Percentiles rank a stretch among this genome's conserved stretches.
Conservation (phyloP, 2,797 vertebrate species). For the Alauda arvensis region DNA sequence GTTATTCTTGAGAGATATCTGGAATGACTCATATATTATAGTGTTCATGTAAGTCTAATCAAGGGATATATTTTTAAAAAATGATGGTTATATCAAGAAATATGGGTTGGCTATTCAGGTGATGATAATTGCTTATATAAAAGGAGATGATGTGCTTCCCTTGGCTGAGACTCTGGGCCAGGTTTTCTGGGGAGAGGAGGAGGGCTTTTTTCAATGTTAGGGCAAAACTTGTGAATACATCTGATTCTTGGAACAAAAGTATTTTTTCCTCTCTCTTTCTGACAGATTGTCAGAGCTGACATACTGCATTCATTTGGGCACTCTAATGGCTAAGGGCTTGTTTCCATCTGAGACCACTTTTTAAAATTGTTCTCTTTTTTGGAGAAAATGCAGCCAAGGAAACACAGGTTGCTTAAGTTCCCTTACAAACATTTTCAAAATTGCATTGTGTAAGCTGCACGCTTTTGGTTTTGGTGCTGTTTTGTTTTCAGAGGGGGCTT, state of each 20-base stretch:
- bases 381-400: not conserved
- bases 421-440: not conserved
- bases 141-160: not conserved
- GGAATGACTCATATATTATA: not conserved
- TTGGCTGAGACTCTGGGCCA: not conserved
- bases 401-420: not conserved
- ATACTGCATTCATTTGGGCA: not conserved
- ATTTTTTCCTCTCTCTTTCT: not conserved
- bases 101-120: not conserved
- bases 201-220: not conserved
- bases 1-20: not conserved
- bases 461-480: not conserved
- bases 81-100: not conserved
- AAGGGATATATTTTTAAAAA: not conserved
- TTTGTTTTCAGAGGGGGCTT: not conserved
- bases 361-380: not conserved
- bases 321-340: not conserved
- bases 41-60: not conserved
- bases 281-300: constrained; percentile 3
- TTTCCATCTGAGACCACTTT: not conserved
- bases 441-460: accelerated
- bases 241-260: not conserved
- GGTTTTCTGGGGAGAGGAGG: not conserved
- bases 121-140: not conserved
- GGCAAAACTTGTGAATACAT: not conserved